These are phyloP conservation scores for Crotophaga sulcirostris DNA, from an alignment of 2,113 vertebrate species.

Conservation along the genomic window DNA sequence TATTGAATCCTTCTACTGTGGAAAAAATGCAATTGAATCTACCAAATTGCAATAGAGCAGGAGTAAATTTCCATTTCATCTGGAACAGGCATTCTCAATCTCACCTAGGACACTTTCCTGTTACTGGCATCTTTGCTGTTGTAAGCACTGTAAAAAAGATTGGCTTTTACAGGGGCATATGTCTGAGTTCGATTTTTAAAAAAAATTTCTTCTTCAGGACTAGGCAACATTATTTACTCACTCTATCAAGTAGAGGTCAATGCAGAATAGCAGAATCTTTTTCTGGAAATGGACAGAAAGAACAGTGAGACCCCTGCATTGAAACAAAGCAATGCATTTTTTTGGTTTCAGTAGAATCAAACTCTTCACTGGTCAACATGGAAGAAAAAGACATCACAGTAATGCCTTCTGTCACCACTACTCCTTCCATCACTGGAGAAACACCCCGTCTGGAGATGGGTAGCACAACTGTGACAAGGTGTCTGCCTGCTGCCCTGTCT, in stretches of 20 bases:
- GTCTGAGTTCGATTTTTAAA: not conserved
- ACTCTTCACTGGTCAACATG: fast-evolving
- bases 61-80: not conserved
- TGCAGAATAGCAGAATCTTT: not conserved
- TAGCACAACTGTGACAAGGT: not conserved
- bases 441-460: not conserved
- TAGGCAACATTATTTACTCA: not conserved
- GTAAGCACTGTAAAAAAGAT: not conserved
- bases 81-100: not conserved
- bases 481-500: not conserved
- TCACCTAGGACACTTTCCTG: not conserved
- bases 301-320: not conserved
- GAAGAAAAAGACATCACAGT: not conserved
- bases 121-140: not conserved
- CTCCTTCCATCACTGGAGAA: not conserved
- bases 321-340: not conserved
- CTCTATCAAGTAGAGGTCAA: not conserved
- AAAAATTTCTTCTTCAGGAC: not conserved
- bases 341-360: fast-evolving
- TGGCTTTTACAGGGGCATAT: not conserved
- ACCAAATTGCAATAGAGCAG: not conserved
- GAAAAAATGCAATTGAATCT: not conserved
- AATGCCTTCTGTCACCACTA: not conserved
- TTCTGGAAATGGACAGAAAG: not conserved
- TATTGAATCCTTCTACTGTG: not conserved